Evolutionary conservation across 2,113 vertebrate genomes (phyloP), one percentile per base, ranked within the genome.

Genomic region (Gadus chalcogrammus): DNA sequence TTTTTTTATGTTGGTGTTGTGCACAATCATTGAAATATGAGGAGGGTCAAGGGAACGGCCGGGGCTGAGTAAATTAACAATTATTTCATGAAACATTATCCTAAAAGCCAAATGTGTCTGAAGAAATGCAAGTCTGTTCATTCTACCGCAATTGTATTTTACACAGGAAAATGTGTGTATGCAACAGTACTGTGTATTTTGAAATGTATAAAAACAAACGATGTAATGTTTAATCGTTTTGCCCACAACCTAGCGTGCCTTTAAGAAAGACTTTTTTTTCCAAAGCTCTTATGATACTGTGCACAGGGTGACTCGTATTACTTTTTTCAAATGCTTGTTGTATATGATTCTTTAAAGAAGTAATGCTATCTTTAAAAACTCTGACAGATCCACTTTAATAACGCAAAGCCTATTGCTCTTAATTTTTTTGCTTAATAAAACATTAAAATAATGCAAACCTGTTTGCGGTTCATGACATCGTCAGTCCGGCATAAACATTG

Each of bases 171-270:
- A 35, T 35, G 31, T 35, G 31, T 35, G 31, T 69, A 81, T 75
- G 80, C 76, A 76, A 84, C 84, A 55, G 24, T 28, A 61, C 27
- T 31, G 64, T 11, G 42, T 48, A 48, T 48, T 13, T 7, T 48
- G 42, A 48, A 48, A 48, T 48, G 42, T 13, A 67, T 53, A 20
- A 60, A 74, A 68, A 66, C 68, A 64, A 66, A 68, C 69, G 70
- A n/a, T 77, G 59, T 82, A 79, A 83, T 82, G 81, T 84, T 74
- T 48, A 48, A 48, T 48, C 8, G 42, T 48, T 48, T 48, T 48
- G 42, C 42, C 42, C 42, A 48, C 70, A 71, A 81, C 75, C 70
- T 76, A 69, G 80, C 79, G 87, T 90, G 87, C 88, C 88, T 92
- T 90, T 48, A 12, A 2, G 9, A 48, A 48, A 48, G 12, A 48